Percentiles rank a stretch among this genome's conserved stretches.
These are phyloP conservation scores for Myotis davidii DNA, from an alignment of 2,113 vertebrate genomes.

Conservation along the genomic window DNA sequence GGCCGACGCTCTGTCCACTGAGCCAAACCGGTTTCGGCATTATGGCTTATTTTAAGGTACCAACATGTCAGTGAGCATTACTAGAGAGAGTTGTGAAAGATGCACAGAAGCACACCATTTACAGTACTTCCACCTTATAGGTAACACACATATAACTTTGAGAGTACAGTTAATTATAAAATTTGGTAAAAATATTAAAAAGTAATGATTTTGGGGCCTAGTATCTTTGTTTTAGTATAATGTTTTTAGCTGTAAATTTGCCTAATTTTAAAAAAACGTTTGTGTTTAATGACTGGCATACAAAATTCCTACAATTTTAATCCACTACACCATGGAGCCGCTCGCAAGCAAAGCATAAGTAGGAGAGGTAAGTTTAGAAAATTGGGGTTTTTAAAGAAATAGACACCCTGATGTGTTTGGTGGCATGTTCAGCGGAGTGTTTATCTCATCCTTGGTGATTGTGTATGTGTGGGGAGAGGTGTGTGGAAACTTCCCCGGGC, in stretches of 20 bases:
- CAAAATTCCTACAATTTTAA: background rate
- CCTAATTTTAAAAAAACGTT: background rate
- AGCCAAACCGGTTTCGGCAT: too few species aligned
- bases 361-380: too few species aligned
- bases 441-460: background rate
- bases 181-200: background rate
- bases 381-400: rapidly evolving
- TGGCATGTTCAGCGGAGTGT: background rate
- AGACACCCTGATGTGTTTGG: rapidly evolving
- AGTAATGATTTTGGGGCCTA: background rate
- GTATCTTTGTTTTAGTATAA: background rate
- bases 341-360: rapidly evolving
- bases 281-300: background rate
- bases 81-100: background rate
- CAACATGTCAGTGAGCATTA: rapidly evolving
- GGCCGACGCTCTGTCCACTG: too few species aligned
- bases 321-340: rapidly evolving
- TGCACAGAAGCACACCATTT: rapidly evolving
- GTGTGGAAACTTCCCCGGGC: background rate
- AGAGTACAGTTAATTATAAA: background rate
- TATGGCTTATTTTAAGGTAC: background rate
- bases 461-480: rapidly evolving
- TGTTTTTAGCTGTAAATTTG: background rate
- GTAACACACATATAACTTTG: background rate
- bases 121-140: background rate